Base-by-base conservation (phyloP, 2,888 invertebrate species). In the Crocallis elinguaria region DNA sequence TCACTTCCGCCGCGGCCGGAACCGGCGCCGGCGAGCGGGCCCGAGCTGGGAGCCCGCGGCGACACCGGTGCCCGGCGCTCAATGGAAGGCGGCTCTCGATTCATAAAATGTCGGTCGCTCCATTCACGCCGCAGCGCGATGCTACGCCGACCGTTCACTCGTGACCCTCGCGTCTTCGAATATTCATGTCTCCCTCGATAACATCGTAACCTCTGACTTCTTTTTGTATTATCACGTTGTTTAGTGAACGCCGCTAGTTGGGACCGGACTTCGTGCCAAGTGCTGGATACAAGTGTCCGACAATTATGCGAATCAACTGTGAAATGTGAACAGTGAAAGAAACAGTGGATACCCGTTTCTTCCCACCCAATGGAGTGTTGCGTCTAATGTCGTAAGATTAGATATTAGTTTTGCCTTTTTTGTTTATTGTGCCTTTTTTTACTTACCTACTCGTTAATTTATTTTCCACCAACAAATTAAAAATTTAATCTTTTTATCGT, bases 141-240 rank as follows among this genome's bases (percentile, higher is more conserved):
- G 89, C 84, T 84, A 76, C 84, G 73, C 74, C 82, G 84, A 79
- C 84, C 88, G 88, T 71, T 88, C 90, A 88, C 88, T 90, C 89
- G 88, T 88, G 90, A 90, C 88, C 89, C 89, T 88, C 87, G 88
- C 89, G 86, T 87, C 89, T 88, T 86, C 86, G 86, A 86, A 90
- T 89, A 89, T 90, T 87, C 90, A 89, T 91, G 89, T 88, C 88
- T 88, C 84, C 86, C 79, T 84, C 88, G 89, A 89, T 90, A 89
- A 87, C 88, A 86, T 84, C 87, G 79, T 89, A 86, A 89, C 89
- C 89, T 87, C 84, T 88, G 88, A 89, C 89, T 87, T 83, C 86
- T 84, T 87, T 88, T 85, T 86, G 82, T 87, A 85, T 86, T 84
- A 90, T 89, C 88, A 86, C 81, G 84, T 83, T 83, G 85, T 86